Evolutionary conservation across 2,888 invertebrate genomes (phyloP), one percentile per base, ranked within the genome.

Genomic region (Oligia fasciuncula): DNA sequence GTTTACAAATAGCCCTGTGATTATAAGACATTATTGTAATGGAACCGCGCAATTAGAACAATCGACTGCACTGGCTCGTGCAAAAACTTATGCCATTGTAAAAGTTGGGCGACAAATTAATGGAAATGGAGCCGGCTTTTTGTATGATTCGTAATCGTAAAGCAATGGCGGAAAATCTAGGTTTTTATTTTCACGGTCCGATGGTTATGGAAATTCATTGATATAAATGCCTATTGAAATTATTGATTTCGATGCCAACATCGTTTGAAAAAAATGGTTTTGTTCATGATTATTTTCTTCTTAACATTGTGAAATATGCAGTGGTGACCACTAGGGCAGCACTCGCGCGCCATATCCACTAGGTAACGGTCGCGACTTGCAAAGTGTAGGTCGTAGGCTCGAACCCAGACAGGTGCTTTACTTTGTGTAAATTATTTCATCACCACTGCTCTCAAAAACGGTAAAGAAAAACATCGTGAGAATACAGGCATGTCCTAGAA

Each of bases 1-100:
- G 92, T 92, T 94, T 95, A 96, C 95, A 96, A 96, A 96, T 95
- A 84, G 92, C 93, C 92, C 94, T 91, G 93, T 94, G 94, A 96
- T 96, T 96, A 96, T 94, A 94, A 92, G 93, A 90, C 94, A 96
- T 96, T 95, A 96, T 89, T 77, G 92, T 96, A 95, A 96, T 96
- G 94, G 93, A 92, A 93, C 94, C 93, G 87, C 94, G 93, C 94
- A 95, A 96, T 96, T 95, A 96, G 93, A 95, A 93, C 94, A 91
- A 94, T 93, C 90, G 91, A 91, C 89, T 91, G 89, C 90, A 91
- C 87, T 86, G 87, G 77, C 84, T 90, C 86, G 82, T 79, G 89
- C 90, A 94, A 94, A 94, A 94, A 95, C 87, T 86, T 88, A 80
- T 85, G 84, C 85, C 79, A 88, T 87, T 90, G 88, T 89, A 89